Base-by-base conservation (phyloP, 2,888 invertebrate genomes). In the Villa cingulata region DNA sequence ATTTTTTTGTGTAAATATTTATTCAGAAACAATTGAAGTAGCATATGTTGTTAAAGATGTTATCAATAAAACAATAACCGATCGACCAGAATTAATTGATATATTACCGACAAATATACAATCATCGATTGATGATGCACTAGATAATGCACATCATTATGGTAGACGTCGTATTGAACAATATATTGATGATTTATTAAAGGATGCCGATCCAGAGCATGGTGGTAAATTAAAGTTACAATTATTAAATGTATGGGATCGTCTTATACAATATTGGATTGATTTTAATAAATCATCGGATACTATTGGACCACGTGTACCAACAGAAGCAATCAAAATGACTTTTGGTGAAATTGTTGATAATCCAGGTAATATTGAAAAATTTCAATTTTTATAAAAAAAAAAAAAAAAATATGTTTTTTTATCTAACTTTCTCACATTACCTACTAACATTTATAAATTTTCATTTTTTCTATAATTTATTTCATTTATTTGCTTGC, bases 71-170 rank as follows among this genome's bases (percentile, higher is more conserved):
- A 90, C 91, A 0, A 79, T 90, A 42, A 84, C 90, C 9, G 83
- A 89, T 61, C 87, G 94, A 70, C 89, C 92, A 32, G 90, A 91
- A 59, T 70, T 86, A 46, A 77, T 83, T 56, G 81, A 84, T 59
- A 78, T 89, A 61, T 71, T 96, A 46, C 95, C 96, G 0, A 68
- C 60, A 16, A 68, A 66, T 56, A 63, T 68, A 45, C 66, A 69
- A 51, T 61, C 62, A 34, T 85, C 91, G 48, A 75, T 95, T 38
- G 91, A 92, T 67, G 87, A 89, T 17, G 81, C 92, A 53, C 76
- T 95, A 14, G 89, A 91, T 58, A 91, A 95, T 68, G 92, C 91
- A 1, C 95, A 95, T 64, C 78, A 85, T 23, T 92, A 94, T 65
- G 94, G 95, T 2, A 75, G 94, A 54, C 85, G 89, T 62, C 91